Base-by-base conservation (phyloP, 2,888 invertebrate genomes). In the Hoplodrina blanda region DNA sequence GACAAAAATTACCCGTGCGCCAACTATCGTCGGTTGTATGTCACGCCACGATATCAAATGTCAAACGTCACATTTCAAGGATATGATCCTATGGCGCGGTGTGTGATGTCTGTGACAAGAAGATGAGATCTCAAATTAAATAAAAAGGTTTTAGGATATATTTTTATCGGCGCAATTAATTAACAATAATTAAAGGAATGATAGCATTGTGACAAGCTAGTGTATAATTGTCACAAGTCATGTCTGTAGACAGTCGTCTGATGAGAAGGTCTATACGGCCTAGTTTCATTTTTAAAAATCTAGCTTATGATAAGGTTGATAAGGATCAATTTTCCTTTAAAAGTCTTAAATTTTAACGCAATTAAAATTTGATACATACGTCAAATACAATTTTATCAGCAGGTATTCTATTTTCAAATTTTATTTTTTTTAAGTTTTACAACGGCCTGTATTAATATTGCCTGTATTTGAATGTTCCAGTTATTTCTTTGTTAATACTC, bases 81-180 rank as follows among this genome's bases (percentile, higher is more conserved):
- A 19, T 33, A 11, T 37, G 25, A 56, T 41, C 62, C 37, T 55
- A 65, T 41, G 7, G 37, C 57, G 41, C 25, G 17, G 41, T 41
- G 11, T 37, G 37, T 41, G 57, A 25, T n/a, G 13, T 20, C 52
- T 33, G n/a, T n/a, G 60, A 61, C 53, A 56, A 8, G 3, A 41
- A 53, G 53, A 62, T 15, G 11, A 25, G 63, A 49, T 54, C 46
- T 30, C 10, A 25, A 53, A 49, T 44, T 37, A 60, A 76, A 49
- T 61, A 54, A 55, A 62, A 8, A 46, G 54, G 19, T 60, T 76
- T 44, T 15, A 37, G 5, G 33, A 53, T 19, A n/a, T 19, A 20
- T 60, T 62, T n/a, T 60, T 62, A 62, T 71, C 54, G 15, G 10
- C 25, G 6, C 49, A 67, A 73, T 64, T 78, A 67, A 79, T 74